Base-by-base conservation (phyloP, 2,797 vertebrate genomes). In the Zalophus californianus region DNA sequence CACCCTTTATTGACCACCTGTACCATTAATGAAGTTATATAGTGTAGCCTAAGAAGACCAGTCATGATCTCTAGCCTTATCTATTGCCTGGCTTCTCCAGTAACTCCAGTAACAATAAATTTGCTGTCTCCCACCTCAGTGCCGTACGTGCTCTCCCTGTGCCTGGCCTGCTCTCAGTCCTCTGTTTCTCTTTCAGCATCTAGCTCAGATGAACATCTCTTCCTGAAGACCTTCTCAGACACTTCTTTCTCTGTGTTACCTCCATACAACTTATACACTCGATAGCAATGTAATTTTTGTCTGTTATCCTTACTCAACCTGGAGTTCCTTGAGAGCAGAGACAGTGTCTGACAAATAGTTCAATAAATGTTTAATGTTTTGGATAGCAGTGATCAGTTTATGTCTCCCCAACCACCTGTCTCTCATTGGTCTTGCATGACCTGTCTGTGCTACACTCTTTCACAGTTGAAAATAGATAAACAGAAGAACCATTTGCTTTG, bases 311-410 rank as follows among this genome's bases (percentile, higher is more conserved):
- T 89, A 62, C n/a, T 75, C 9, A 23, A 79, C 50, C 56, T 35
- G 84, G 52, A 78, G 56, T 96, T 94, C 73, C n/a, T 97, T 96
- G 48, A 96, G 66, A 92, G 62, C 91, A 93, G 82, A 94, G 52
- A 84, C 18, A 78, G 73, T 92, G 8, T 93, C 79, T 93, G 75
- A 96, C 86, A 93, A 83, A 87, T 68, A 89, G 58, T 35, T 85
- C 75, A 50, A 48, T 94, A 79, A 94, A 66, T 90, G 64, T 77
- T 78, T 77, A 54, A 91, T 70, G 18, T 93, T 94, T 77, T 93
- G 58, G 72, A 72, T 87, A 73, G n/a, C 66, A 84, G 32, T 93
- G 75, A 79, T 96, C 64, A 72, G 75, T 92, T 50, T 95, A 35
- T 84, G 48, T 92, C 75, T 96, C 78, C 66, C 62, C 75, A 93